These are phyloP conservation scores for Morpho helenor DNA, from an alignment of 2,888 invertebrate species.

Conservation along the genomic window DNA sequence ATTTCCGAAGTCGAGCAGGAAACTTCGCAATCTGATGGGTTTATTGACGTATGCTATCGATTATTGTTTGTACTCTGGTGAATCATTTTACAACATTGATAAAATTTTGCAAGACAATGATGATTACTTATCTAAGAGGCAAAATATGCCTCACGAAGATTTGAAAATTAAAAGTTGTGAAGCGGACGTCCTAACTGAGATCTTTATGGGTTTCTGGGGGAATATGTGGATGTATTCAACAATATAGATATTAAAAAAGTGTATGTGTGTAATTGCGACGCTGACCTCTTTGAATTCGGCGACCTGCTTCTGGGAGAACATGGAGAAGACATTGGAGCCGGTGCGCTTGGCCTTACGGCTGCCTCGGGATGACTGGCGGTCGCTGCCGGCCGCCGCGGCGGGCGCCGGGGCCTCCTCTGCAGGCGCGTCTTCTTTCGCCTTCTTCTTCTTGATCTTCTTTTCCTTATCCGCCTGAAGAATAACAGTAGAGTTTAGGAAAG, in stretches of 20 bases:
- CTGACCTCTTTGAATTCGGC: constrained; percentile 96
- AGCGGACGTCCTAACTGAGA: too few relatives aligned
- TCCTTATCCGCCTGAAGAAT: constrained; percentile 91
- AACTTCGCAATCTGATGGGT: not conserved
- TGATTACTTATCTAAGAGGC: too few relatives aligned
- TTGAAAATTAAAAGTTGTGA: too few relatives aligned
- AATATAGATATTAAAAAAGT: too few relatives aligned
- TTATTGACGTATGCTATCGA: too few relatives aligned
- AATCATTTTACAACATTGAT: too few relatives aligned
- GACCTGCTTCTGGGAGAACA: constrained; percentile 97
- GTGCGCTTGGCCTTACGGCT: constrained; percentile 91
- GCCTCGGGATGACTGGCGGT: constrained; percentile 89
- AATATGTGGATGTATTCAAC: too few relatives aligned
- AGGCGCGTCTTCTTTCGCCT: constrained; percentile 83
- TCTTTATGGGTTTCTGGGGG: too few relatives aligned
- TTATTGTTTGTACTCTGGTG: too few relatives aligned
- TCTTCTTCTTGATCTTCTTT: constrained; percentile 85
- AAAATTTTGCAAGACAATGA: too few relatives aligned
- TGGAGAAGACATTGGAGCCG: constrained; percentile 97
- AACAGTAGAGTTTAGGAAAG: too few relatives aligned
- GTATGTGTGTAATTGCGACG: not conserved
- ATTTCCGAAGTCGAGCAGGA: constrained; percentile 36
- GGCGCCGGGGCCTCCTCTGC: constrained; percentile 83
- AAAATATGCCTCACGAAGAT: too few relatives aligned
- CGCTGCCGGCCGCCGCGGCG: constrained; percentile 79